Evolutionary conservation across 2,113 vertebrate species (phyloP), one percentile per base, ranked within the genome.

Genomic region (Prunella fulvescens): DNA sequence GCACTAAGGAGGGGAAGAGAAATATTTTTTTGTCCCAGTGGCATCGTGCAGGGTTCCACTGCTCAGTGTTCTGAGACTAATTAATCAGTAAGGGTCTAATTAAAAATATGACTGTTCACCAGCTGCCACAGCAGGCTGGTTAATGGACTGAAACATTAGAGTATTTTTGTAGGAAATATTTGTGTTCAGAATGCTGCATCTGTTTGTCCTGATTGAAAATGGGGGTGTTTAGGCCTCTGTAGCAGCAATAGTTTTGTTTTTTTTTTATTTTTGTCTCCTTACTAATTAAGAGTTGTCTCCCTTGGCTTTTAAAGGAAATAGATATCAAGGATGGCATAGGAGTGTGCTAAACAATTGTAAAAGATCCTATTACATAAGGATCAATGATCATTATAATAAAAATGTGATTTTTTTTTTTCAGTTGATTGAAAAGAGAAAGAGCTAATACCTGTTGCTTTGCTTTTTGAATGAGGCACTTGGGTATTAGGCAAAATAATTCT

Each of bases 51-150:
- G 89, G 61, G 76, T 95, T 97, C 42, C 45, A 79, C 90, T 88
- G 90, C 83, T 94, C 94, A 93, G 81, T 93, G 85, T 95, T 96
- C 85, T 97, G 97, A 94, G 96, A 96, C 95, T 97, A 97, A 97
- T 98, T 98, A 98, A 97, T 97, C 93, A 97, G 95, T 95, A 90
- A 97, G 92, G 45, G 39, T 97, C 87, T 97, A 97, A 97, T 97
- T 97, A 96, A 97, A 97, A 97, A 96, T 93, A 96, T 96, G 96
- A 96, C 95, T 97, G 95, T 94, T 97, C 92, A 85, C 96, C 88
- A 97, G 92, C 96, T 97, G 96, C 96, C 94, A 62, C 77, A 81
- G 95, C 86, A 92, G 93, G 51, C 40, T 94, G 33, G 80, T 94
- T 97, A 91, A 96, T 74, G 87, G 80, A 86, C 81, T 78, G 86